Conservation (phyloP, 2,113 vertebrate species). For the Tragelaphus imberbis region DNA sequence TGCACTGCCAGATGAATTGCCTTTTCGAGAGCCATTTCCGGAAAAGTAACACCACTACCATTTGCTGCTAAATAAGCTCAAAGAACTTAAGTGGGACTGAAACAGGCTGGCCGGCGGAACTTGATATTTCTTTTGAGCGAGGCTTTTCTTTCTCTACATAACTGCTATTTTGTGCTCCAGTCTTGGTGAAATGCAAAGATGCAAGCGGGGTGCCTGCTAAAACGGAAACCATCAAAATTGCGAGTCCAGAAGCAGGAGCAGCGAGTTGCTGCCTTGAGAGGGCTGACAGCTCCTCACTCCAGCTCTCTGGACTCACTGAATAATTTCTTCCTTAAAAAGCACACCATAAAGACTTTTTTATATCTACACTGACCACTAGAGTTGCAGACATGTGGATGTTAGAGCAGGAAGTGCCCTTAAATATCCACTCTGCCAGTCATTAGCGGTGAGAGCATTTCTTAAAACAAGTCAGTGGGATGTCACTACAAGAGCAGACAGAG, state of each 20-base stretch:
- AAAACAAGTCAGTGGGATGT: background rate
- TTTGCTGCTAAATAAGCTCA: constrained; percentile 40
- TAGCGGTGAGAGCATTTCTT: background rate
- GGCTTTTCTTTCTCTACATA: constrained; percentile 41
- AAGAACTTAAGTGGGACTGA: constrained; percentile 49
- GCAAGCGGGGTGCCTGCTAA: background rate
- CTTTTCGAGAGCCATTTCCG: constrained; percentile 39
- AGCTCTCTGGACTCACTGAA: background rate
- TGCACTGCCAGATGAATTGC: background rate
- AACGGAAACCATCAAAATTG: background rate
- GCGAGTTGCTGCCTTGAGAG: background rate
- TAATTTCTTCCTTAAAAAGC: background rate
- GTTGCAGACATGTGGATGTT: background rate
- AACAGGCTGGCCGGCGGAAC: constrained; percentile 28
- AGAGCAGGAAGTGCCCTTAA: background rate
- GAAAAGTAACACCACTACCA: background rate
- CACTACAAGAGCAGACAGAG: background rate
- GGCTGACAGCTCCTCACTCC: background rate
- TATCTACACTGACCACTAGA: background rate
- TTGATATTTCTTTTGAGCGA: constrained; percentile 42
- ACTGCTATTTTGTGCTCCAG: constrained; percentile 45
- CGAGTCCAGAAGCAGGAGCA: background rate
- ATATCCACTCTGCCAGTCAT: background rate
- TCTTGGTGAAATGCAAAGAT: constrained; percentile 2
- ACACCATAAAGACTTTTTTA: background rate